These are phyloP conservation scores for Etheostoma spectabile DNA, from an alignment of 2,113 vertebrate genomes.

Conservation along the genomic window DNA sequence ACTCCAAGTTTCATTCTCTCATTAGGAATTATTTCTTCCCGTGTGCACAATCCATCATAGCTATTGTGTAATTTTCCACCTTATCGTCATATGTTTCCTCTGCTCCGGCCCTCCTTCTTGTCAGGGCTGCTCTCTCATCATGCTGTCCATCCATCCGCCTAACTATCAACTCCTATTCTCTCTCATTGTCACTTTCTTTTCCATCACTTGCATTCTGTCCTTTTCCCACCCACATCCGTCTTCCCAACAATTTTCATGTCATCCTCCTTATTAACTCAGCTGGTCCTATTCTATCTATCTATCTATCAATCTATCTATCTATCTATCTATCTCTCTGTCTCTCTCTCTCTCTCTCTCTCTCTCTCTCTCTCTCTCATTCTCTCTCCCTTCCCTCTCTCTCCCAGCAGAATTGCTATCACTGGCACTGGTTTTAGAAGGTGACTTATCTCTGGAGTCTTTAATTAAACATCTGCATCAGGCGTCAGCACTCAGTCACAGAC, in stretches of 20 bases:
- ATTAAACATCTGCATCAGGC: slow-evolving; percentile 78
- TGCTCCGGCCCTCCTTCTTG: slow-evolving; percentile 11
- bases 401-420: slow-evolving; percentile 54
- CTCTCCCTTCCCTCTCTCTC: slow-evolving; percentile 28
- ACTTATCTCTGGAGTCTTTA: slow-evolving; percentile 75
- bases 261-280: slow-evolving; percentile 18
- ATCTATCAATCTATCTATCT: not conserved
- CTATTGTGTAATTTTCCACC: slow-evolving; percentile 2
- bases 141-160: slow-evolving; percentile 46
- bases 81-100: slow-evolving; percentile 3
- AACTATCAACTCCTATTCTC: slow-evolving; percentile 38
- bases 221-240: slow-evolving; percentile 42
- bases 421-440: slow-evolving; percentile 61
- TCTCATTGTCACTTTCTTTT: slow-evolving; percentile 43
- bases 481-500: slow-evolving; percentile 36
- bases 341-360: not conserved
- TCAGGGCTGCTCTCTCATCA: slow-evolving; percentile 46
- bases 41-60: not conserved
- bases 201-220: slow-evolving; percentile 30
- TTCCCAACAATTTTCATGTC: slow-evolving; percentile 58
- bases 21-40: not conserved
- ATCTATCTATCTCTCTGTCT: slow-evolving; percentile 28
- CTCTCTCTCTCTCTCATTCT: slow-evolving; percentile 1
- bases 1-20: not conserved
- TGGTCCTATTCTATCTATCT: not conserved